These are phyloP conservation scores for Nibea coibor DNA, from an alignment of 2,113 vertebrate genomes.

Conservation along the genomic window DNA sequence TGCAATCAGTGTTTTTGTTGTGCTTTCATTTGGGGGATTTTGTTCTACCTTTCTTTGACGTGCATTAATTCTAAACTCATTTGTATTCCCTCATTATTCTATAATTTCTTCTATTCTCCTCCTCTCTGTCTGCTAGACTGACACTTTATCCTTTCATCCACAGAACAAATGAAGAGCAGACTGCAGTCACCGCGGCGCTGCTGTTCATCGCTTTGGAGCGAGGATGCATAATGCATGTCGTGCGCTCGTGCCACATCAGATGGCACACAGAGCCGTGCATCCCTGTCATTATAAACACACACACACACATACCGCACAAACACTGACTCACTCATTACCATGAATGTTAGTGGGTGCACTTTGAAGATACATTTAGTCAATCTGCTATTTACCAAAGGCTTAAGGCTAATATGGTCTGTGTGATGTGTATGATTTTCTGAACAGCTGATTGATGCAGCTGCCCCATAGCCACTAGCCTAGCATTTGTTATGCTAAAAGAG, in stretches of 20 bases:
- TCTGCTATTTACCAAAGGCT: conserved; percentile 10
- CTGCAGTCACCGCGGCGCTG: not conserved
- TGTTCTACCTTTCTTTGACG: not conserved
- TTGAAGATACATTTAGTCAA: conserved; percentile 15
- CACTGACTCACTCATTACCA: not conserved
- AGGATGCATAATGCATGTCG: conserved; percentile 39
- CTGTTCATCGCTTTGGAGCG: not conserved
- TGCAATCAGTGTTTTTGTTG: not conserved
- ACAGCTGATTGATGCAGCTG: conserved; percentile 1
- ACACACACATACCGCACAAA: not conserved
- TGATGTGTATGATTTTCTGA: not conserved
- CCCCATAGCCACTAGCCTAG: not conserved
- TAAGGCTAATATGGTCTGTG: not conserved
- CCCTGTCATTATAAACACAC: conserved; percentile 15
- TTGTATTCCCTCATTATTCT: not conserved
- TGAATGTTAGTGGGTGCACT: not conserved
- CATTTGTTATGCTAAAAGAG: conserved; percentile 1
- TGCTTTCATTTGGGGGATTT: not conserved
- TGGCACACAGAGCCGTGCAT: not conserved
- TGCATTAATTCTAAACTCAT: not conserved
- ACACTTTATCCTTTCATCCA: conserved; percentile 31
- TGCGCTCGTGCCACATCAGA: conserved; percentile 19
- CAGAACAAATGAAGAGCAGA: conserved; percentile 19
- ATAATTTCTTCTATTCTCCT: not conserved
- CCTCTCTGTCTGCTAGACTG: conserved; percentile 1